These are phyloP conservation scores for Nerophis ophidion DNA, from an alignment of 2,113 vertebrate genomes.

Conservation along the genomic window DNA sequence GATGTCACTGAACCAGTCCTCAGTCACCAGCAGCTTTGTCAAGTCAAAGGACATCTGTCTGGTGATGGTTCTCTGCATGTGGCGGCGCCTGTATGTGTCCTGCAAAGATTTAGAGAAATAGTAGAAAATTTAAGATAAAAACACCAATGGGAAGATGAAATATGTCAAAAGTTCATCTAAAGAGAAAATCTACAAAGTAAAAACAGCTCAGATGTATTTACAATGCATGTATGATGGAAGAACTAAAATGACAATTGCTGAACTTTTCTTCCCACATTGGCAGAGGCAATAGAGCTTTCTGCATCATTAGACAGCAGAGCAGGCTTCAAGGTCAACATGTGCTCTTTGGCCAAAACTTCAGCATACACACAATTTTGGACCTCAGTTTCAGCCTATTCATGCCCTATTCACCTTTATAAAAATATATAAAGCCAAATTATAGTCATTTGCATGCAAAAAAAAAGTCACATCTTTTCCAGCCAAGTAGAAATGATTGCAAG, in stretches of 20 bases:
- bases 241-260: not conserved
- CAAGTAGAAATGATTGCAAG: slow-evolving; percentile 18
- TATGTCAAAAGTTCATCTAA: not conserved
- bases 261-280: slow-evolving; percentile 3
- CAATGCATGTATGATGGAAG: too few species aligned
- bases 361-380: not conserved
- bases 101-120: slow-evolving; percentile 39
- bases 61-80: slow-evolving; percentile 91
- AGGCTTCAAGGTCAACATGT: slow-evolving; percentile 17
- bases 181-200: not conserved
- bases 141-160: too few species aligned
- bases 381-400: not conserved
- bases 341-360: slow-evolving; percentile 7
- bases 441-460: not conserved
- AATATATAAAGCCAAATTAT: not conserved
- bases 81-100: slow-evolving; percentile 92
- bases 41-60: slow-evolving; percentile 98
- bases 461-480: not conserved
- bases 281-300: not conserved
- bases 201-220: too few species aligned
- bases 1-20: slow-evolving; percentile 99
- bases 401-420: not conserved
- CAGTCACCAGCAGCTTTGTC: slow-evolving; percentile 92
- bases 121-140: too few species aligned
- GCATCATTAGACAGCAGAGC: slow-evolving; percentile 24